Evolutionary conservation across 2,113 vertebrate genomes (phyloP).

Genomic region (Trematomus loennbergii): DNA sequence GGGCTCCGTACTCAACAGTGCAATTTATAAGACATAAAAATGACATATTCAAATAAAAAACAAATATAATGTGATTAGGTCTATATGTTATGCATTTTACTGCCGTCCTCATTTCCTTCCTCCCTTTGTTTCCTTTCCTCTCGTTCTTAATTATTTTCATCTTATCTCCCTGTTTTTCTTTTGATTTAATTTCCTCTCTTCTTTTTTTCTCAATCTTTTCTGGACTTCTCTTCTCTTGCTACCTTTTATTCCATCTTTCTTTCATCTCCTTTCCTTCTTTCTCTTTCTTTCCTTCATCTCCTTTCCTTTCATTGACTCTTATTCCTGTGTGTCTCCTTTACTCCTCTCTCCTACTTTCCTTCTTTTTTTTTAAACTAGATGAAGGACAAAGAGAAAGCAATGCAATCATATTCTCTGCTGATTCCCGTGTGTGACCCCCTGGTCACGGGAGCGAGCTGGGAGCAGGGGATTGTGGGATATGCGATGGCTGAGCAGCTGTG

Average conservation of each 20-base stretch:
- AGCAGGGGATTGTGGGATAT: conserved; percentile 71
- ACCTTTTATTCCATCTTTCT: background rate
- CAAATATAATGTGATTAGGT: too few species aligned
- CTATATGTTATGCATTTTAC: too few species aligned
- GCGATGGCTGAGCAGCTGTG: conserved; percentile 78
- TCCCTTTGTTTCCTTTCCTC: background rate
- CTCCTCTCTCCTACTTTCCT: background rate
- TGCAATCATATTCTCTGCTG: conserved; percentile 26
- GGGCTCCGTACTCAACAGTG: too few species aligned
- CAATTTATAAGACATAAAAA: too few species aligned
- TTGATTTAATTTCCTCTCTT: background rate
- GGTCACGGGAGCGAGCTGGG: conserved; percentile 62
- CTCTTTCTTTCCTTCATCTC: background rate
- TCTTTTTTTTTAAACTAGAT: background rate
- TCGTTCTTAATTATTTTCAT: too few species aligned
- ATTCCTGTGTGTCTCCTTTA: background rate
- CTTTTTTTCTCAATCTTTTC: background rate
- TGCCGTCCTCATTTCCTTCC: too few species aligned
- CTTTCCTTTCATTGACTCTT: background rate
- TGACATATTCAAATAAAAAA: too few species aligned
- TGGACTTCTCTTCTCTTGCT: background rate
- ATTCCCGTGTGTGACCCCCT: conserved; percentile 49
- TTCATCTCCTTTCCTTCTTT: background rate
- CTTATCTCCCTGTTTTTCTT: too few species aligned
- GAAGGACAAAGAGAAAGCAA: conserved; percentile 43